These are phyloP conservation scores for Embiotoca jacksoni DNA, from an alignment of 2,113 vertebrate species.

Conservation along the genomic window DNA sequence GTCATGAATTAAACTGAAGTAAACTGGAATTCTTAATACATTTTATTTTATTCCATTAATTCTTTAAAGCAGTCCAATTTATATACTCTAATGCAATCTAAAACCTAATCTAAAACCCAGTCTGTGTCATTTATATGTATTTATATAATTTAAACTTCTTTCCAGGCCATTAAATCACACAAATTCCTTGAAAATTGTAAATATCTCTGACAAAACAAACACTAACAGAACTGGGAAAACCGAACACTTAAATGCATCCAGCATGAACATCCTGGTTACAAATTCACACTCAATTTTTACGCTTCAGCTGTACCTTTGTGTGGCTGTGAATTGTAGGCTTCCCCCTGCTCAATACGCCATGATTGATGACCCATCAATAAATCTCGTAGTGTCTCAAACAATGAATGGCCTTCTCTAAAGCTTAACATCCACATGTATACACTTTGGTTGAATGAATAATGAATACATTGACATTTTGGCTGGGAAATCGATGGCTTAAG, in stretches of 20 bases:
- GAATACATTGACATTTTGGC: constrained; percentile 83
- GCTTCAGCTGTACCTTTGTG: constrained; percentile 29
- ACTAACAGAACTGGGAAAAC: background rate
- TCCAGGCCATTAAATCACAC: background rate
- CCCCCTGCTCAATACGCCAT: constrained; percentile 48
- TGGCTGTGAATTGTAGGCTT: constrained; percentile 7
- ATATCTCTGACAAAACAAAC: background rate
- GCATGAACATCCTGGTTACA: background rate
- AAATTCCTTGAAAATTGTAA: background rate
- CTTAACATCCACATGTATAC: constrained; percentile 61
- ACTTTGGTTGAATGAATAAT: constrained; percentile 73
- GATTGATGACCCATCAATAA: constrained; percentile 71
- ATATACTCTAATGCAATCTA: background rate
- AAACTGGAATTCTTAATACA: too few species aligned
- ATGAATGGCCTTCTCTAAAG: constrained; percentile 49
- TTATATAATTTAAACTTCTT: background rate
- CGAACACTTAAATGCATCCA: background rate
- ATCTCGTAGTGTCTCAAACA: constrained; percentile 51
- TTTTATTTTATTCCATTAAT: too few species aligned
- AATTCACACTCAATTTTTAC: constrained; percentile 3
- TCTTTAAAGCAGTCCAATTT: too few species aligned
- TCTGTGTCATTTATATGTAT: background rate
- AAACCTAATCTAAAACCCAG: background rate
- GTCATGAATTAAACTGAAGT: too few species aligned
- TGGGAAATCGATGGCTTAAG: constrained; percentile 77